Conservation (phyloP, 2,888 invertebrate genomes). For the Netelia inedita region DNA sequence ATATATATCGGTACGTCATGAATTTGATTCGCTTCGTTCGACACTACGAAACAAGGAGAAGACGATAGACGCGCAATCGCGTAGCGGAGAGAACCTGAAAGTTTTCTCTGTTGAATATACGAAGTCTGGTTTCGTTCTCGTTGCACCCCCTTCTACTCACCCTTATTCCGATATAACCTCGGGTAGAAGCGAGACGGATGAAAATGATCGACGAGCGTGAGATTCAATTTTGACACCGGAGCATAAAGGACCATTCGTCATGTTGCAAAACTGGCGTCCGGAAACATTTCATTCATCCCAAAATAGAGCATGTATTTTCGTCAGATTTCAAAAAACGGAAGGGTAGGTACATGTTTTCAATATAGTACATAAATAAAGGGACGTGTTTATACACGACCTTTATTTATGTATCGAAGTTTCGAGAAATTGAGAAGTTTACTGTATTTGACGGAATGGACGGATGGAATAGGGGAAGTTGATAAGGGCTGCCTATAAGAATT, state of each 20-base stretch:
- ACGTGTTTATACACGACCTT: too few relatives aligned
- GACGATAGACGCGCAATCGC: neutral
- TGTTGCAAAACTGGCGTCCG: conserved; percentile 12
- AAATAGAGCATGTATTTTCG: neutral
- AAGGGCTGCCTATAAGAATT: too few relatives aligned
- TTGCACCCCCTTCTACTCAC: neutral
- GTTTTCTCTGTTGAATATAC: neutral
- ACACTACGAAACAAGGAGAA: neutral
- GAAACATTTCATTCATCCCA: conserved; percentile 28
- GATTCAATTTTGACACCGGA: conserved; percentile 38
- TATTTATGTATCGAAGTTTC: too few relatives aligned
- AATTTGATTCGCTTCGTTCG: conserved; percentile 9
- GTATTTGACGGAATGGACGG: too few relatives aligned
- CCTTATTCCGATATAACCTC: neutral
- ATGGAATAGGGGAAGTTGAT: too few relatives aligned
- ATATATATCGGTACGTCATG: neutral
- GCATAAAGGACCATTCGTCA: conserved; percentile 37
- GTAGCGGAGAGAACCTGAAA: conserved; percentile 2
- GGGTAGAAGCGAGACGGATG: conserved; percentile 1
- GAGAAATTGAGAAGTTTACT: too few relatives aligned
- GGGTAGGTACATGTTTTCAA: neutral
- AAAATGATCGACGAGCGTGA: conserved; percentile 40
- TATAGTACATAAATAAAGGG: neutral
- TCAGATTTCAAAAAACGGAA: conserved; percentile 4
- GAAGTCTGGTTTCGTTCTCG: conserved; percentile 10